Conservation (phyloP, 2,113 vertebrate species). For the Entelurus aequoreus region DNA sequence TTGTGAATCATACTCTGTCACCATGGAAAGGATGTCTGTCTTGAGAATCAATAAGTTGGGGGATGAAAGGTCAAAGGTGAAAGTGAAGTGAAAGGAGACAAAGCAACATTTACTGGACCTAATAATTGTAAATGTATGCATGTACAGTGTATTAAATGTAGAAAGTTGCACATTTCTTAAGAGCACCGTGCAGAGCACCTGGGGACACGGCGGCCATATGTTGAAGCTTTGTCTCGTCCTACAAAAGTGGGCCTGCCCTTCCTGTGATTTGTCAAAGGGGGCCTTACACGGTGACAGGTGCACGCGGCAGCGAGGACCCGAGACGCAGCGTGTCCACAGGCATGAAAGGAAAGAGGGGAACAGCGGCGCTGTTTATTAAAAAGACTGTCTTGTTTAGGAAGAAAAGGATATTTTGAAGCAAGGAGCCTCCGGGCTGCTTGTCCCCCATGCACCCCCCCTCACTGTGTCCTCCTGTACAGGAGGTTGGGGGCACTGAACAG, state of each 20-base stretch:
- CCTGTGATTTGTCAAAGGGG: slow-evolving; percentile 88
- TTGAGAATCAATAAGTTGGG: not conserved
- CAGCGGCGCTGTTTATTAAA: not conserved
- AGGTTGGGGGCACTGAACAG: slow-evolving; percentile 88
- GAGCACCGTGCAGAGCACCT: slow-evolving; percentile 72
- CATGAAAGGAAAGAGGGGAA: slow-evolving; percentile 19
- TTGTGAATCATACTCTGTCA: not conserved
- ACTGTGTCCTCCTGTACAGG: slow-evolving; percentile 63
- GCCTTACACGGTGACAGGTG: slow-evolving; percentile 78
- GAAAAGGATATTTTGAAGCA: slow-evolving; percentile 37
- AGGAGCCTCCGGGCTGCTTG: slow-evolving; percentile 59
- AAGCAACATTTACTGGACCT: not conserved
- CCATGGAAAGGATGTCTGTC: not conserved
- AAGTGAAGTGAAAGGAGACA: not conserved
- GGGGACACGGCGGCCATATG: slow-evolving; percentile 90
- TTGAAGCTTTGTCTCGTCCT: slow-evolving; percentile 95
- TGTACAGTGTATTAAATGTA: slow-evolving; percentile 57
- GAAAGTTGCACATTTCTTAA: slow-evolving; percentile 43
- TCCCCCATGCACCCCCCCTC: slow-evolving; percentile 8
- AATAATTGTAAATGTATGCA: slow-evolving; percentile 6
- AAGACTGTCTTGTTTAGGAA: slow-evolving; percentile 18
- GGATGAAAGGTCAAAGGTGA: slow-evolving; percentile 1
- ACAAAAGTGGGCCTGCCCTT: slow-evolving; percentile 97
- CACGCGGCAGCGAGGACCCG: slow-evolving; percentile 57
- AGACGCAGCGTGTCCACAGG: slow-evolving; percentile 26